phyloP scores from a whole-genome alignment of 2,797 vertebrate genomes.

The Poecilia wingei region DNA sequence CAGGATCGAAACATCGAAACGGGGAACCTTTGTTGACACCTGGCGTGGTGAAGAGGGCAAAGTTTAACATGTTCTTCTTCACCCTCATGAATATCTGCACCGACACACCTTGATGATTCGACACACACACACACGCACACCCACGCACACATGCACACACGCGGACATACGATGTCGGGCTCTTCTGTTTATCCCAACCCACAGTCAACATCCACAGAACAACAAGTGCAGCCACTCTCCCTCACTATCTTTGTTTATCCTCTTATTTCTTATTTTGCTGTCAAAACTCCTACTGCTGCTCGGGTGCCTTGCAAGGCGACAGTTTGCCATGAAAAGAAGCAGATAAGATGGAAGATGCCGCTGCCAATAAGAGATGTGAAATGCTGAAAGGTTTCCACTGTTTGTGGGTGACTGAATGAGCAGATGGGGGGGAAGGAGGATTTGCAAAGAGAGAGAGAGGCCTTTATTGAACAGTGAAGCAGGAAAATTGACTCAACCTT shows the following conservation, averaged over 20 bases:
- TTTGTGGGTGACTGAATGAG: constrained; percentile 61
- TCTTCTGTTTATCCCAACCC: constrained; percentile 38
- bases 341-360: constrained; percentile 50
- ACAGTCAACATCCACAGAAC: constrained; percentile 50
- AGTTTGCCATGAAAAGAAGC: constrained; percentile 41
- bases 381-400: constrained; percentile 40
- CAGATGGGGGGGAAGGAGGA: constrained; percentile 21
- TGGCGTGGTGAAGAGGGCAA: constrained; percentile 35
- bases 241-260: constrained; percentile 18
- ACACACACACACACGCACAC: not conserved
- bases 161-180: constrained; percentile 1
- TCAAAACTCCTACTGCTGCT: constrained; percentile 35
- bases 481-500: constrained; percentile 54
- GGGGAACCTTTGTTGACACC: constrained; percentile 58
- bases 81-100: constrained; percentile 31
- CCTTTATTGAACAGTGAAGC: constrained; percentile 39
- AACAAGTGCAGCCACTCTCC: constrained; percentile 10
- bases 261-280: constrained; percentile 35
- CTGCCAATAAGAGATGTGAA: constrained; percentile 58
- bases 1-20: constrained; percentile 16
- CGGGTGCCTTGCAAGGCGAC: constrained; percentile 33
- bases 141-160: not conserved
- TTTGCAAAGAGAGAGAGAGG: constrained; percentile 24
- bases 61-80: constrained; percentile 55
- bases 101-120: constrained; percentile 12